Conservation (phyloP, 1,140 invertebrate species). For the Daktulosphaira vitifoliae region DNA sequence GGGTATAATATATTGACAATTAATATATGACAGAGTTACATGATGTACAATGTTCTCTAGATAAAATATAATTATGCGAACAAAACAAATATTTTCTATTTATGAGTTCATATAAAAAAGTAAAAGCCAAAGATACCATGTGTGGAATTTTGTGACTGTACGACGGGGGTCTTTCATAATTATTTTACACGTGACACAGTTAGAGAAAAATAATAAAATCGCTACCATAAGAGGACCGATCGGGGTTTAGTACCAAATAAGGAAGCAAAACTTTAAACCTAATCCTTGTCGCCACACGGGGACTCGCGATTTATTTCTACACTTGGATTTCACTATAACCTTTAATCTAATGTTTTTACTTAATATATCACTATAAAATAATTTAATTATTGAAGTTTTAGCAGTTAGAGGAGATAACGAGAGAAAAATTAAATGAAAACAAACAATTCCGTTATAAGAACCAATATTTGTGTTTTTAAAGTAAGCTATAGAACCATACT, state of each 20-base stretch:
- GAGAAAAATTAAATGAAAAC: too few relatives aligned
- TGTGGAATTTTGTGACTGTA: background rate
- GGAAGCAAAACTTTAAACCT: constrained; percentile 18
- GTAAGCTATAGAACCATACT: too few relatives aligned
- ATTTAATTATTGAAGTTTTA: too few relatives aligned
- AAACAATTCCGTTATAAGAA: too few relatives aligned
- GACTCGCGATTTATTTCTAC: constrained; percentile 9
- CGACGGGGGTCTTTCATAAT: constrained; percentile 3
- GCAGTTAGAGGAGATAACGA: too few relatives aligned
- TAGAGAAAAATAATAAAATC: constrained; percentile 11
- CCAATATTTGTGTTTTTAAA: too few relatives aligned
- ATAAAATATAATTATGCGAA: background rate
- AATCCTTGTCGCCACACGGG: constrained; percentile 21
- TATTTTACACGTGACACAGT: constrained; percentile 12
- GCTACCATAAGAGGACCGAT: constrained; percentile 26
- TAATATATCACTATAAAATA: too few relatives aligned
- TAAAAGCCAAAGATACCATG: background rate
- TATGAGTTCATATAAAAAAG: background rate
- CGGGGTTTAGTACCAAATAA: constrained; percentile 22
- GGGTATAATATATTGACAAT: too few relatives aligned
- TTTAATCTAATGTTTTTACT: too few relatives aligned
- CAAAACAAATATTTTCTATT: background rate
- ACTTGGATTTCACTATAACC: constrained; percentile 9
- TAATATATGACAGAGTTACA: too few relatives aligned
- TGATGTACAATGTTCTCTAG: too few relatives aligned